phyloP scores from a whole-genome alignment of 2,888 invertebrate genomes.

The Nebria salina region DNA sequence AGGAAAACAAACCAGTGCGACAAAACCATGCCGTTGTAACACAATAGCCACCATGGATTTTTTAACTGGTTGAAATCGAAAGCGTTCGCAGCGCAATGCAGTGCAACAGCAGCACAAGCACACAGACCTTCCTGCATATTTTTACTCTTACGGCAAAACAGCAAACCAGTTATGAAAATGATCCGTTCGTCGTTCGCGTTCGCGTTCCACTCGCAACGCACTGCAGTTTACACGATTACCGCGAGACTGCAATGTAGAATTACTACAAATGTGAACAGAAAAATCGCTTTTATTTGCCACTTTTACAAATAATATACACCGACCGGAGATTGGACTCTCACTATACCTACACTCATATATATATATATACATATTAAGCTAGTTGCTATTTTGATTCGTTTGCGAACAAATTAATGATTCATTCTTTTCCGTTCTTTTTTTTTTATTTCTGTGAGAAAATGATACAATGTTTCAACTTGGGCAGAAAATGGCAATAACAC shows the following conservation, averaged over 20 bases:
- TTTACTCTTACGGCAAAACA: constrained; percentile 42
- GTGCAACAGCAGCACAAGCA: background rate
- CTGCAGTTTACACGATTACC: background rate
- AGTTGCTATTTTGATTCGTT: background rate
- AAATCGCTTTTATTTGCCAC: background rate
- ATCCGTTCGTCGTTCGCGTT: constrained; percentile 42
- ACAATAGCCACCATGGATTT: background rate
- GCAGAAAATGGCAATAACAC: no score
- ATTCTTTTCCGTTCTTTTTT: no score
- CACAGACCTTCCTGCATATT: constrained; percentile 47
- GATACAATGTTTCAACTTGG: no score
- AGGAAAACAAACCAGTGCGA: background rate
- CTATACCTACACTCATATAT: background rate
- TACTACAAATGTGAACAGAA: background rate
- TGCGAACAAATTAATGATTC: no score
- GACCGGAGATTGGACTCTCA: background rate
- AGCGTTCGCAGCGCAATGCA: background rate
- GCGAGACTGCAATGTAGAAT: constrained; percentile 3
- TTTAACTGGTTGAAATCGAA: background rate
- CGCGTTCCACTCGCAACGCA: background rate
- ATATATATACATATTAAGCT: background rate
- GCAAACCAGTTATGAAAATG: constrained; percentile 48
- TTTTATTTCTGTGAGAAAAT: no score
- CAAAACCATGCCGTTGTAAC: background rate
- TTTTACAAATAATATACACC: background rate